A percentile compares a stretch with the other conserved stretches of the same genome.
Conservation (phyloP, 2,888 invertebrate genomes). For the Andrena marginata region DNA sequence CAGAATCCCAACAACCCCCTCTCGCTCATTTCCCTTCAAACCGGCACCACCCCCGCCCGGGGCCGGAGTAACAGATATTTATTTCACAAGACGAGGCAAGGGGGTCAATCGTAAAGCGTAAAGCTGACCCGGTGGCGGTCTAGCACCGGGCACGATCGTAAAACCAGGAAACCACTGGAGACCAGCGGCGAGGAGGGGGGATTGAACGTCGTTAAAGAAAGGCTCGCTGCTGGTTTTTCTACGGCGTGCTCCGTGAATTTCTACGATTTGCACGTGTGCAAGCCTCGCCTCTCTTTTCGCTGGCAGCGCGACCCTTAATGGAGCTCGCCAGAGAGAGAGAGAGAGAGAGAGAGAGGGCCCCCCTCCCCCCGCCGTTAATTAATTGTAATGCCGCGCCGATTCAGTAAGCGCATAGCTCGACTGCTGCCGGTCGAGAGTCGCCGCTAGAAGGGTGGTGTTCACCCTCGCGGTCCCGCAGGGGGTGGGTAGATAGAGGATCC, state of each 20-base stretch:
- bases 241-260: conserved; percentile 27
- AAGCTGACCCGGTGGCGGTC: conserved; percentile 23
- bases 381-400: conserved; percentile 77
- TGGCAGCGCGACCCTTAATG: conserved; percentile 62
- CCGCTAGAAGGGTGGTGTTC: conserved; percentile 53
- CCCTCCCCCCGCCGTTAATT: conserved; percentile 68
- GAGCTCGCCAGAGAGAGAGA: conserved; percentile 23
- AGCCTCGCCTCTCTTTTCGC: conserved; percentile 11
- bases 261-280: conserved; percentile 37
- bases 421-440: conserved; percentile 64
- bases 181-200: neutral
- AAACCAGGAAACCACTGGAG: conserved; percentile 24
- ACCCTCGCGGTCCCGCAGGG: conserved; percentile 28
- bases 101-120: conserved; percentile 42
- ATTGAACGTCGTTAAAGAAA: conserved; percentile 40
- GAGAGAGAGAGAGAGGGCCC: too few species aligned
- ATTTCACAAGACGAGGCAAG: conserved; percentile 35
- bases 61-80: conserved; percentile 29
- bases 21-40: neutral
- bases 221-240: conserved; percentile 21
- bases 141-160: conserved; percentile 32
- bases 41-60: neutral
- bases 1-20: too few species aligned
- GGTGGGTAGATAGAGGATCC: conserved; percentile 49
- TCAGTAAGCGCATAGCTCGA: conserved; percentile 66